Conservation (phyloP, 2,113 vertebrate species). For the Pseudorasbora parva region DNA sequence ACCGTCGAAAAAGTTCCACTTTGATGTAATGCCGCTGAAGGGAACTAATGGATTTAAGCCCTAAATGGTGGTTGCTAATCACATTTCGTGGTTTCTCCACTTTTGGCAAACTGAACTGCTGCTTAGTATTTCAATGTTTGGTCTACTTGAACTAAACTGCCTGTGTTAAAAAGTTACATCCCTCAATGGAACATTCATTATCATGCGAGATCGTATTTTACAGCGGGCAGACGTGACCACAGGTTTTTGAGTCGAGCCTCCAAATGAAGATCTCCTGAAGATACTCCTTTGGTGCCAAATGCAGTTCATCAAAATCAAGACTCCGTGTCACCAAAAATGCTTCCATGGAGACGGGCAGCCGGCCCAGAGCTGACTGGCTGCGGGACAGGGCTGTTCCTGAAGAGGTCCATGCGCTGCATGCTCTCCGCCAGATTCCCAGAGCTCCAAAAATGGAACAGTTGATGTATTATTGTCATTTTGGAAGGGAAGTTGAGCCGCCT, state of each 20-base stretch:
- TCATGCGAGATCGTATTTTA: slow-evolving; percentile 30
- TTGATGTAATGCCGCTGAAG: slow-evolving; percentile 43
- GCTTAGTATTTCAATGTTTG: slow-evolving; percentile 22
- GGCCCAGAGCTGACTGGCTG: slow-evolving; percentile 29
- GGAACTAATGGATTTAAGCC: slow-evolving; percentile 36
- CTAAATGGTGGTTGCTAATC: slow-evolving; percentile 51
- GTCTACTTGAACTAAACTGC: slow-evolving; percentile 50
- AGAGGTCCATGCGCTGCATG: not conserved
- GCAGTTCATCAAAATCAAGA: slow-evolving; percentile 34
- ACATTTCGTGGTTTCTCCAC: slow-evolving; percentile 48
- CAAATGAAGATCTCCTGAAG: slow-evolving; percentile 39
- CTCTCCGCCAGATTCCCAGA: slow-evolving; percentile 34
- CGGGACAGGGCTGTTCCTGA: slow-evolving; percentile 3
- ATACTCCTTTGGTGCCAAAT: not conserved
- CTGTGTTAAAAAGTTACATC: slow-evolving; percentile 26
- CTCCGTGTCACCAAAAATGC: slow-evolving; percentile 31
- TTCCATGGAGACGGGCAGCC: slow-evolving; percentile 40
- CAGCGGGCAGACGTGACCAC: not conserved
- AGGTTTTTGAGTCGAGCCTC: not conserved
- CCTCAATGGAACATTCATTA: slow-evolving; percentile 29
- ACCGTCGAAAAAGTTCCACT: slow-evolving; percentile 36
- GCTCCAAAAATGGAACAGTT: slow-evolving; percentile 26
- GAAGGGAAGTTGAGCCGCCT: slow-evolving; percentile 34
- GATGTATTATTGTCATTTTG: slow-evolving; percentile 59
- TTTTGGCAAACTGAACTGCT: slow-evolving; percentile 32